These are phyloP conservation scores for Agrochola litura DNA, from an alignment of 2,888 invertebrate genomes.

Conservation along the genomic window DNA sequence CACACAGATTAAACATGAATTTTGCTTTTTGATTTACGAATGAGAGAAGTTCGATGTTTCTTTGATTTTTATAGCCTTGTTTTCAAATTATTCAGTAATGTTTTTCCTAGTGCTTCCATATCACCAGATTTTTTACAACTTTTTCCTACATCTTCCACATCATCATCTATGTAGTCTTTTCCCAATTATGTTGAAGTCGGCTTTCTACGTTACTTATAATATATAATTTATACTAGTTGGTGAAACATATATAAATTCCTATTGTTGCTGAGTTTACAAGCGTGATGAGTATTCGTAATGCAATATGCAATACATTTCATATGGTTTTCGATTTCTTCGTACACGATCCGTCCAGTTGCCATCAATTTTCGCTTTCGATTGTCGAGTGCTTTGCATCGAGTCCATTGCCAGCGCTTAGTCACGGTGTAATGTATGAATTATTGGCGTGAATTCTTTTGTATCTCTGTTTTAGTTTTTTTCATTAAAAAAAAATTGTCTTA, in stretches of 20 bases:
- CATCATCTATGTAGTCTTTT: rapidly evolving
- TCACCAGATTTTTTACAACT: neutral
- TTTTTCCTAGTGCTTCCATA: neutral
- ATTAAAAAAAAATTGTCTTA: too few species aligned
- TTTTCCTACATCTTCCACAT: neutral
- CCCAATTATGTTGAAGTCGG: rapidly evolving
- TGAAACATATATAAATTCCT: too few species aligned
- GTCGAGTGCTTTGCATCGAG: conserved; percentile 72
- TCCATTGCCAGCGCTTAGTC: conserved; percentile 80
- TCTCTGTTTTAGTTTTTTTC: too few species aligned
- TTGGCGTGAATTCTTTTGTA: conserved; percentile 48
- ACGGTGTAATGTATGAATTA: conserved; percentile 68
- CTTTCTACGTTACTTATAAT: too few species aligned
- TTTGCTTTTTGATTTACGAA: conserved; percentile 68
- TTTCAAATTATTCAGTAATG: neutral
- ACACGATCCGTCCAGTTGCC: conserved; percentile 64
- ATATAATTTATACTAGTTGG: too few species aligned
- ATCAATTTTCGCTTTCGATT: conserved; percentile 85
- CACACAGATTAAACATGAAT: conserved; percentile 69
- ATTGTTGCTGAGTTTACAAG: neutral
- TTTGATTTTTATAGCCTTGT: neutral
- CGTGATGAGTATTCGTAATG: conserved; percentile 12
- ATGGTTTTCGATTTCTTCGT: conserved; percentile 78
- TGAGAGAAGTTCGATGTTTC: conserved; percentile 31
- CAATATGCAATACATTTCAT: conserved; percentile 40